Conservation (phyloP, 2,113 vertebrate species). For the Poeciliopsis retropinna region DNA sequence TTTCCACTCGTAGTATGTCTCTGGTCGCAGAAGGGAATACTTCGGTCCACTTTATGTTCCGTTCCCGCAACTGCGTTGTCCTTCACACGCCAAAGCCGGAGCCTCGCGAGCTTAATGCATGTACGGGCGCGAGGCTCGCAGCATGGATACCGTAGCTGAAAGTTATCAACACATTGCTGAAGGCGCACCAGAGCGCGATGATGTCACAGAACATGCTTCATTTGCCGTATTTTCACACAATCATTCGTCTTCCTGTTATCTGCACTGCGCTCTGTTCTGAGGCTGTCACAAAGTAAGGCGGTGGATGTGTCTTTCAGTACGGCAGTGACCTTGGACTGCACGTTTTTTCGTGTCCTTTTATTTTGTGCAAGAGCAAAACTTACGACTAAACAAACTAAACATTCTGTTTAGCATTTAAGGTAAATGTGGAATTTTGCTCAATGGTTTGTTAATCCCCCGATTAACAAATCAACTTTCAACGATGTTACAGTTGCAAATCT, state of each 20-base stretch:
- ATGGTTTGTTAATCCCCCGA: no score
- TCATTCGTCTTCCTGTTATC: conserved; percentile 3
- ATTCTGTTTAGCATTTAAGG: background rate
- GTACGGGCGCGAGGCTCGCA: background rate
- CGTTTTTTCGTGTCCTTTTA: background rate
- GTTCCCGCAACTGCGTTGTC: conserved; percentile 6
- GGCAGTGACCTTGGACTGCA: background rate
- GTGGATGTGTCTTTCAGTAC: background rate
- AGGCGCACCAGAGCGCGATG: background rate
- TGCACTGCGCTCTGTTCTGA: background rate
- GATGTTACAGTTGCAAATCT: no score
- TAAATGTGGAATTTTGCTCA: no score
- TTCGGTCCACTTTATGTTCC: conserved; percentile 29
- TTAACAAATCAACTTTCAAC: no score
- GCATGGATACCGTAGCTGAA: background rate
- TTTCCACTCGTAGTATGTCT: conserved; percentile 38
- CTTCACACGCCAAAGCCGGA: conserved; percentile 12
- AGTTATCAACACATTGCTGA: conserved; percentile 5
- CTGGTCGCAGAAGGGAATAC: conserved; percentile 16
- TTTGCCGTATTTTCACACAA: background rate
- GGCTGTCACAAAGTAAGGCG: background rate
- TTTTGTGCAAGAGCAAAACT: background rate
- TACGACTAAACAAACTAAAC: background rate
- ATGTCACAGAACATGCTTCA: background rate
- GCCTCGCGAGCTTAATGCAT: background rate